Evolutionary conservation across 2,797 vertebrate genomes (phyloP).

Genomic region (Acropternis orthonyx): DNA sequence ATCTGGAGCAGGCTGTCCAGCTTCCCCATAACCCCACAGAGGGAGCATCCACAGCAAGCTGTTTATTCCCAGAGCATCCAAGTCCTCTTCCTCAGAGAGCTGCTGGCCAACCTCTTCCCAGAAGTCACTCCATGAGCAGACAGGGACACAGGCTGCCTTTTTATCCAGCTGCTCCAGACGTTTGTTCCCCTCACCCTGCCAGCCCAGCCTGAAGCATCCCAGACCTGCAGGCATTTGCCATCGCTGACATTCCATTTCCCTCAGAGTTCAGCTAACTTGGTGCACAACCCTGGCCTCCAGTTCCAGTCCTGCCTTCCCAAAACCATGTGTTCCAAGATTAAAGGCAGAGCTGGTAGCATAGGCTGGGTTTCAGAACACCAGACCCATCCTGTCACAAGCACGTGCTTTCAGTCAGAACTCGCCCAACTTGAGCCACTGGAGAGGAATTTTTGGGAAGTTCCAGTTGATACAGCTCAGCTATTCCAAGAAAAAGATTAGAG

Average conservation of each 20-base stretch:
- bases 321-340: background rate
- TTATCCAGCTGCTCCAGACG: background rate
- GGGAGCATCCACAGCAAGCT: background rate
- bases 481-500: slow-evolving; percentile 29
- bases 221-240: background rate
- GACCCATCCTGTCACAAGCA: slow-evolving; percentile 18
- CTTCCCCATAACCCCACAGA: background rate
- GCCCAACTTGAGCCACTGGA: slow-evolving; percentile 12
- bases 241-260: background rate
- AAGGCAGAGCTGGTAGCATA: slow-evolving; percentile 20
- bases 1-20: background rate
- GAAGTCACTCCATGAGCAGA: background rate
- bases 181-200: background rate
- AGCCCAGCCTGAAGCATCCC: slow-evolving; percentile 14
- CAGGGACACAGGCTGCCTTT: background rate
- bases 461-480: background rate
- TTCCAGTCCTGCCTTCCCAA: background rate
- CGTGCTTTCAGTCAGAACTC: background rate
- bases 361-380: background rate
- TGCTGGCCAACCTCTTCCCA: background rate
- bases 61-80: background rate
- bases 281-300: background rate
- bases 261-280: background rate
- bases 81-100: background rate
- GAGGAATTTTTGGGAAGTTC: slow-evolving; percentile 4